phyloP scores from a whole-genome alignment of 2,888 invertebrate genomes.

The Ophion slaviceki region DNA sequence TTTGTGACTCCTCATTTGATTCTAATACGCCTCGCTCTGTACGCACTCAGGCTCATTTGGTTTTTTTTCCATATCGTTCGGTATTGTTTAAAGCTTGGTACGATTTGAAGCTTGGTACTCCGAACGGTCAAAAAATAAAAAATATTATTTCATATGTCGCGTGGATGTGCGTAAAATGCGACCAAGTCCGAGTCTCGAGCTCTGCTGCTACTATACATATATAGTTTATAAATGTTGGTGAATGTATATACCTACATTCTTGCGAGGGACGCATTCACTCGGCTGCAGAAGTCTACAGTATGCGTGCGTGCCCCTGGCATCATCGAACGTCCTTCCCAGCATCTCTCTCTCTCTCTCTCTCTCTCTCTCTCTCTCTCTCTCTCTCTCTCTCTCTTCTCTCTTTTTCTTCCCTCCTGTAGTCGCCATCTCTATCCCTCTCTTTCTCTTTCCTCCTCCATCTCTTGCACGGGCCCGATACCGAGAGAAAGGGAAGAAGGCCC shows the following conservation, averaged over 20 bases:
- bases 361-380: slow-evolving; percentile 23
- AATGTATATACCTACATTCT: slow-evolving; percentile 11
- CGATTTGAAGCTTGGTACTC: not conserved
- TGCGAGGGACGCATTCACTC: slow-evolving; percentile 54
- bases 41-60: slow-evolving; percentile 34
- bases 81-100: slow-evolving; percentile 41
- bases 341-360: slow-evolving; percentile 62
- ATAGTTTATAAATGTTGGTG: slow-evolving; percentile 8
- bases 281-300: slow-evolving; percentile 21
- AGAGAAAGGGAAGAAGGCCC: slow-evolving; percentile 56
- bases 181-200: slow-evolving; percentile 12
- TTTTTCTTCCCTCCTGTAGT: not conserved
- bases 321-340: slow-evolving; percentile 58
- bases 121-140: too few relatives aligned
- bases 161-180: slow-evolving; percentile 50
- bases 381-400: slow-evolving; percentile 20
- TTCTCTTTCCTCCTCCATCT: slow-evolving; percentile 14
- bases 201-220: slow-evolving; percentile 1
- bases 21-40: slow-evolving; percentile 36
- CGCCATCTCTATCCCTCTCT: not conserved
- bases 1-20: slow-evolving; percentile 46
- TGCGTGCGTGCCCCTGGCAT: slow-evolving; percentile 53
- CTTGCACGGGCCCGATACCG: slow-evolving; percentile 42
- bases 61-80: not conserved
- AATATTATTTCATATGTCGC: slow-evolving; percentile 41